A percentile compares a stretch with the other conserved stretches of the same genome.
These are phyloP conservation scores for Schizaphis graminum DNA, from an alignment of 2,888 invertebrate genomes.

Conservation along the genomic window DNA sequence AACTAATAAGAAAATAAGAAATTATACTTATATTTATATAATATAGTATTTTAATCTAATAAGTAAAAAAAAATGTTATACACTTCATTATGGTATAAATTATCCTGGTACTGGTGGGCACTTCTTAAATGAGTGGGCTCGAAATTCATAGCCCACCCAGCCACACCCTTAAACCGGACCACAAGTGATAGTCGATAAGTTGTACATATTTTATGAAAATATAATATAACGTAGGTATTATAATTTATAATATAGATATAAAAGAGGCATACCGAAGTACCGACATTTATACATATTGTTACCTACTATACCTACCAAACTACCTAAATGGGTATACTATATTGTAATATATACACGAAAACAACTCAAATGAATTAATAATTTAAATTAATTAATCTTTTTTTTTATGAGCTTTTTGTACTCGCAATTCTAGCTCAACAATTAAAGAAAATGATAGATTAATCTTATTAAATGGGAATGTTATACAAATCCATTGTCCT, in stretches of 20 bases:
- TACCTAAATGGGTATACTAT: too few relatives aligned
- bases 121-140: constrained; percentile 23
- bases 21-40: neutral
- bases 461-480: neutral
- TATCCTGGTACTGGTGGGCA: neutral
- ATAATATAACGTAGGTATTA: neutral
- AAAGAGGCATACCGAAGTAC: neutral
- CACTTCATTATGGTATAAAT: neutral
- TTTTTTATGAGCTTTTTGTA: too few relatives aligned
- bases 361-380: neutral
- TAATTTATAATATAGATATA: neutral
- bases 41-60: neutral
- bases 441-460: neutral
- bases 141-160: neutral
- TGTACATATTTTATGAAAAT: constrained; percentile 6
- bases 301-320: neutral
- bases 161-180: constrained; percentile 29
- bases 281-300: neutral
- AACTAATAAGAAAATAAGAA: neutral
- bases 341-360: neutral
- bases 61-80: neutral
- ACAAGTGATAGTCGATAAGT: neutral
- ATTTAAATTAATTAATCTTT: neutral
- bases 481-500: neutral
- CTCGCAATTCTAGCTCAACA: too few relatives aligned